Base-by-base conservation (phyloP, 2,888 invertebrate genomes). In the Belgica antarctica region DNA sequence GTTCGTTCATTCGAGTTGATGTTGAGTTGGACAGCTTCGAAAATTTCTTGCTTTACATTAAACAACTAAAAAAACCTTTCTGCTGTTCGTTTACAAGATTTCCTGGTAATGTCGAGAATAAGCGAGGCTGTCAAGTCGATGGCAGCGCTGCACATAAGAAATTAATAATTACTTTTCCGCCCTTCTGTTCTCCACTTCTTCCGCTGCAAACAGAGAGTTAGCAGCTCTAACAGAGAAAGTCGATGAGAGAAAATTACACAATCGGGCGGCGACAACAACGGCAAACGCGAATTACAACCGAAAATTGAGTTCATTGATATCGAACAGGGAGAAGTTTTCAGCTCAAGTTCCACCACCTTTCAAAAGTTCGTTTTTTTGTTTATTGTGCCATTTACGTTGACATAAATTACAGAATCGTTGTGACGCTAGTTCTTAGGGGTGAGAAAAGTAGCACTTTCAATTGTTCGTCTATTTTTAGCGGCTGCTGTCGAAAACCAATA, bases 251-350 rank as follows among this genome's bases (percentile, higher is more conserved):
- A 41, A 52, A 52, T 52, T 52, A 52, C 52, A 52, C 22, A 52
- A 52, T 22, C 17, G 22, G 3, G 7, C 52, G 52, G 52, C 22
- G 22, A 22, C 52, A 52, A 41, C 41, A 41, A 52, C n/a, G n/a
- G n/a, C 52, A 52, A 52, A 22, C 22, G 52, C 19, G 52, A 22
- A n/a, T 17, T 52, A 52, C 52, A 52, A 52, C 22, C 22, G 19
- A 52, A 52, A 52, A 52, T 52, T n/a, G 52, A 52, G 52, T 52
- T 52, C 52, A 52, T 52, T 52, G 52, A 52, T 52, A 52, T 52
- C 19, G 22, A 52, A 3, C n/a, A n/a, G n/a, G n/a, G n/a, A n/a
- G n/a, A n/a, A n/a, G n/a, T n/a, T n/a, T n/a, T n/a, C n/a, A n/a
- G n/a, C n/a, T n/a, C n/a, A n/a, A n/a, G n/a, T n/a, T n/a, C n/a